Conservation (phyloP, 2,797 vertebrate genomes). For the Dryobates pubescens region DNA sequence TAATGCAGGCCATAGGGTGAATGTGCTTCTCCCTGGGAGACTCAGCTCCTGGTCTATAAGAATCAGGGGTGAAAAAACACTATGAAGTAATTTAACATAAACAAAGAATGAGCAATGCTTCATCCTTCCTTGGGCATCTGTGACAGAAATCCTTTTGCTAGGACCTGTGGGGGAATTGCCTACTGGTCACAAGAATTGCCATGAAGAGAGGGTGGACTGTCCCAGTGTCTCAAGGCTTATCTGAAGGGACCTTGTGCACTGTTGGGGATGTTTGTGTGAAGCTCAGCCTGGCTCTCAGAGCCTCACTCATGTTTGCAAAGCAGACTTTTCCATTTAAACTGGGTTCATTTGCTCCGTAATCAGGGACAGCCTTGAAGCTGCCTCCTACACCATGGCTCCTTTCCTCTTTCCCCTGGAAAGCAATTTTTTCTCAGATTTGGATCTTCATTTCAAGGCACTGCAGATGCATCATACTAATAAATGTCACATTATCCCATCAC, state of each 20-base stretch:
- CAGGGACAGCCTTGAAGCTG: background rate
- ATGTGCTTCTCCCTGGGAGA: no score
- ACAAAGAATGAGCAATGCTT: background rate
- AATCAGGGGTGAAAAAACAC: no score
- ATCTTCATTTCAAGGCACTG: conserved; percentile 44
- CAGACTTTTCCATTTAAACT: background rate
- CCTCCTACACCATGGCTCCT: background rate
- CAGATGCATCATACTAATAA: conserved; percentile 44
- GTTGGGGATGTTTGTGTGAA: background rate
- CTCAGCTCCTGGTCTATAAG: no score
- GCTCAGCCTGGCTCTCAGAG: background rate
- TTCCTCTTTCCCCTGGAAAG: conserved; percentile 5
- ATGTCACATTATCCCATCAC: conserved; percentile 33
- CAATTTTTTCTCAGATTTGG: conserved; percentile 16
- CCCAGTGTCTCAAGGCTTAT: background rate
- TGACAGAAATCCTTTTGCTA: background rate
- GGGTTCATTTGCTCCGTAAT: background rate
- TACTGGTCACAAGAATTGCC: background rate
- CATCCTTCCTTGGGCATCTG: background rate
- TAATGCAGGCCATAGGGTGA: background rate
- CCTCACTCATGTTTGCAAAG: background rate
- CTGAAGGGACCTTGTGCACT: background rate
- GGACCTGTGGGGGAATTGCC: background rate
- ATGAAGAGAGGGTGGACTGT: background rate
- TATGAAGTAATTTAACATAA: background rate